These are phyloP conservation scores for Sternotherus odoratus DNA, from an alignment of 2,797 vertebrate genomes.

Conservation along the genomic window DNA sequence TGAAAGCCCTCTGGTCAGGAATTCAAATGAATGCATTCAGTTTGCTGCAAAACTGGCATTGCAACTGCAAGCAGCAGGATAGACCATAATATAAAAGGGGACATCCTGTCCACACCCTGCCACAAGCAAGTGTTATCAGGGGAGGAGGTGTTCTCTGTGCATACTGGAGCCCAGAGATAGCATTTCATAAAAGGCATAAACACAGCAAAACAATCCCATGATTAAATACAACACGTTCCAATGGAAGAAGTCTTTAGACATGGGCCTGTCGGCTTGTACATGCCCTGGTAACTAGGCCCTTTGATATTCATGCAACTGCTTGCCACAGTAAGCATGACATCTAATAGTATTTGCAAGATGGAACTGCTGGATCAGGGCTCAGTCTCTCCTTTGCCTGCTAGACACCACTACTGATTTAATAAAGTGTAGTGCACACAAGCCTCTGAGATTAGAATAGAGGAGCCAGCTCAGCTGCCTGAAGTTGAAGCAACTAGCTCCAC, in stretches of 20 bases:
- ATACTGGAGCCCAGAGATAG: constrained; percentile 51
- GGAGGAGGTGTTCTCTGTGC: not conserved
- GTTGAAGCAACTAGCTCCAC: not conserved
- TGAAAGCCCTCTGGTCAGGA: not conserved
- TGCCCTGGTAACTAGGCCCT: fast-evolving
- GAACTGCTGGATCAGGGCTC: fast-evolving
- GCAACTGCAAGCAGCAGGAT: fast-evolving
- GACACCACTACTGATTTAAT: fast-evolving
- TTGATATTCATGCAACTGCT: not conserved
- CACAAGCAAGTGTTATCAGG: constrained; percentile 40
- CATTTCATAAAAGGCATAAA: not conserved
- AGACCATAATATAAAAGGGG: not conserved
- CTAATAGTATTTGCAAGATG: not conserved
- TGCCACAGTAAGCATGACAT: not conserved
- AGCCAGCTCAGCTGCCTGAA: not conserved
- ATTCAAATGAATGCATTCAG: not conserved
- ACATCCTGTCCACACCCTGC: constrained; percentile 52
- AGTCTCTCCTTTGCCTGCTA: fast-evolving
- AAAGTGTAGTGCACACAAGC: fast-evolving
- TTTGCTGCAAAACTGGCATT: not conserved
- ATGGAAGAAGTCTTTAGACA: not conserved
- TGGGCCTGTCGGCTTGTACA: fast-evolving
- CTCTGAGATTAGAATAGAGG: fast-evolving
- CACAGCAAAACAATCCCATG: not conserved
- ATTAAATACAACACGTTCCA: not conserved